A percentile compares a stretch with the other conserved stretches of the same genome.
Conservation (phyloP, 2,888 invertebrate species). For the Rhingia rostrata region DNA sequence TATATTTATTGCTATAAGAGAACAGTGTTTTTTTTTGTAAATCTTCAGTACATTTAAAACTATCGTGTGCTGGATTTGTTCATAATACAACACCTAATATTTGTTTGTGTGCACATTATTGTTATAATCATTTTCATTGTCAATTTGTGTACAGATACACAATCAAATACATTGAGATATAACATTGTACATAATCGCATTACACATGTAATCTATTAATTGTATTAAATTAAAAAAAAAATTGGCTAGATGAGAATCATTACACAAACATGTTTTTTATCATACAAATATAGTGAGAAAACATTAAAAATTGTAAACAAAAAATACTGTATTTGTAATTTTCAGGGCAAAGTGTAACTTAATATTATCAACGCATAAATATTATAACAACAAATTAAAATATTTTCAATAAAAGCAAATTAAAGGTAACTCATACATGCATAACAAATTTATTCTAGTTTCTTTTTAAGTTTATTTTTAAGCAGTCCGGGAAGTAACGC, state of each 20-base stretch:
- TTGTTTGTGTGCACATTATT: conserved; percentile 5
- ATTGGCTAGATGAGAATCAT: conserved; percentile 17
- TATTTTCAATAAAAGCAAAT: conserved; percentile 17
- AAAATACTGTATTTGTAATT: conserved; percentile 50
- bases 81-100: not conserved
- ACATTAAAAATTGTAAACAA: conserved; percentile 24
- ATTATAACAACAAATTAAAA: conserved; percentile 37
- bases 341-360: conserved; percentile 19
- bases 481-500: conserved; percentile 95
- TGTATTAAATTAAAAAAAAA: conserved; percentile 9
- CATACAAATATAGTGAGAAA: not conserved
- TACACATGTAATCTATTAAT: not conserved
- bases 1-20: conserved; percentile 22
- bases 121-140: conserved; percentile 8
- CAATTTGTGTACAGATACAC: not conserved
- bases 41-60: conserved; percentile 31
- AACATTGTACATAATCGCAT: not conserved
- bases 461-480: conserved; percentile 90
- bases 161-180: conserved; percentile 1
- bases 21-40: conserved; percentile 22
- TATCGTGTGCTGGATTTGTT: conserved; percentile 20
- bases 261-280: not conserved
- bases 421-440: conserved; percentile 18
- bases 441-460: conserved; percentile 86
- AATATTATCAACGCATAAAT: conserved; percentile 43